Evolutionary conservation across 1,140 invertebrate genomes (phyloP), one percentile per base, ranked within the genome.

Genomic region (Apis dorsata): DNA sequence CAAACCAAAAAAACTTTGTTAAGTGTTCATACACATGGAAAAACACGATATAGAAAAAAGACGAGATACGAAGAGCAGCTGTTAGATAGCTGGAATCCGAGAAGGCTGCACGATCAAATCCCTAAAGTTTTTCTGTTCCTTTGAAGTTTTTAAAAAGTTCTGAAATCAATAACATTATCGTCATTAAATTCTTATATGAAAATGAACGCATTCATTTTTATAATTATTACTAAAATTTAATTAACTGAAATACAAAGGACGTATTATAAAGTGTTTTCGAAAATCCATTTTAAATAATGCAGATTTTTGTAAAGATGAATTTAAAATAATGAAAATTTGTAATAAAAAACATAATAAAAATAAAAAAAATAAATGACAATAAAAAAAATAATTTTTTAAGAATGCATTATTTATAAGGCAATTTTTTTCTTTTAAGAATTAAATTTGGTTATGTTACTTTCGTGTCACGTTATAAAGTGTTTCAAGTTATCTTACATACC

Each of bases 71-170:
- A 76, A 79, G 72, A 81, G 83, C 91, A 92, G 91, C 90, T 92
- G 91, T 81, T 79, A 87, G 87, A 90, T 85, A 86, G 34, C 34
- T 28, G 88, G 85, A 88, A 91, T 88, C 85, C 83, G 87, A 91
- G 90, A 89, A 85, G 85, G 85, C 70, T 78, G 79, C 85, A 79
- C 87, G 82, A 79, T 77, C 70, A 34, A 68, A 49, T 65, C 72
- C 77, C 49, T 60, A 10, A 81, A 81, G 70, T 57, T 78, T 65
- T 11, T 55, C 57, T 28, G 21, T 34, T 13, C 34, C 72, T 60
- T 34, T 9, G 12, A 44, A 60, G 49, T 63, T 62, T 21, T 75
- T 44, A 60, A 44, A 24, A 57, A 60, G 1, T 19, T 51, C 71
- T 74, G 13, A 60, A 60, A 24, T 62, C 15, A 49, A 34, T 19